These are phyloP conservation scores for Malthinus flaveolus DNA, from an alignment of 2,888 invertebrate species.

Conservation along the genomic window DNA sequence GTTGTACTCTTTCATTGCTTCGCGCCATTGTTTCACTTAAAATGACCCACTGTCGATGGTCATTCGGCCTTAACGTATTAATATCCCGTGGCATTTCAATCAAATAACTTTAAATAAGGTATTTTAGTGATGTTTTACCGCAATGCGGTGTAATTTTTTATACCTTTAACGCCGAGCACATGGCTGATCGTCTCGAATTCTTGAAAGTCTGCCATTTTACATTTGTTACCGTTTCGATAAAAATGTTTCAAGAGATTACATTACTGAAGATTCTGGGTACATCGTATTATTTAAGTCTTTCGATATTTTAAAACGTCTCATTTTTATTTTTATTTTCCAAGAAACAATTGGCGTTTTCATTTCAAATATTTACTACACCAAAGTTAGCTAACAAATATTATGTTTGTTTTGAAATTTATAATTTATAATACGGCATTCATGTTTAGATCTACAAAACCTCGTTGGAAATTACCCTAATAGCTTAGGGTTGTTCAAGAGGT, in stretches of 20 bases:
- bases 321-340: conserved; percentile 15
- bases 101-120: conserved; percentile 11
- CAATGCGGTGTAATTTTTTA: conserved; percentile 36
- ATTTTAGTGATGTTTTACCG: conserved; percentile 29
- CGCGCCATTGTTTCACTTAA: conserved; percentile 26
- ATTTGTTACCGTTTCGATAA: conserved; percentile 35
- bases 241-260: conserved; percentile 33
- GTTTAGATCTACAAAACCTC: not conserved
- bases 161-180: conserved; percentile 27
- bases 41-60: conserved; percentile 16
- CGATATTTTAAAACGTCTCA: conserved; percentile 4
- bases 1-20: conserved; percentile 41
- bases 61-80: conserved; percentile 20
- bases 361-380: not conserved
- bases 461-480: not conserved
- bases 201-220: conserved; percentile 38
- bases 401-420: not conserved
- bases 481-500: not conserved
- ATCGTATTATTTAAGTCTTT: conserved; percentile 17
- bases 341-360: not conserved
- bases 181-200: conserved; percentile 25
- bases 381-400: not conserved
- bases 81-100: conserved; percentile 13
- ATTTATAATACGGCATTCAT: not conserved
- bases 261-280: conserved; percentile 24